These are phyloP conservation scores for Tenodera sinensis DNA, from an alignment of 2,888 invertebrate species.

Conservation along the genomic window DNA sequence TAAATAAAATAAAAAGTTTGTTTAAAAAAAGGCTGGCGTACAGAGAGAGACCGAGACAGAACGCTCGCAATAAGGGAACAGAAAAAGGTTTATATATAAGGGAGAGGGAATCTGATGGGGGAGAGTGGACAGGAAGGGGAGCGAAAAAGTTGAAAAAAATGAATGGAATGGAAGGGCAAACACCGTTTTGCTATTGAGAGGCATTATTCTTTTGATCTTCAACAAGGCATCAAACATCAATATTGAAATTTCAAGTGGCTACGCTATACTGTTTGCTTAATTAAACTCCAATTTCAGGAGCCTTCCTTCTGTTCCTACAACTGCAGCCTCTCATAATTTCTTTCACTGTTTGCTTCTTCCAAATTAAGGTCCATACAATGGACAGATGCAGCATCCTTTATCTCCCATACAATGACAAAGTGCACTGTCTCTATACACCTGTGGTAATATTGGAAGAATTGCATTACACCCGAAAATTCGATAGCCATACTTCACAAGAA, in stretches of 20 bases:
- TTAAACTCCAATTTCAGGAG: slow-evolving; percentile 34
- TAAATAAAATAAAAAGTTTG: slow-evolving; percentile 14
- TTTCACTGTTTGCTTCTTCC: background rate
- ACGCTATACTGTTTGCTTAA: slow-evolving; percentile 38
- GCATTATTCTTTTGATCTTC: slow-evolving; percentile 34
- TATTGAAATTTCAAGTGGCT: slow-evolving; percentile 45
- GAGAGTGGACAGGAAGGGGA: slow-evolving; percentile 6
- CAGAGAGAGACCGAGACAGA: slow-evolving; percentile 1
- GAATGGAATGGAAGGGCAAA: slow-evolving; percentile 20
- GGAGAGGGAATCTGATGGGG: slow-evolving; percentile 1
- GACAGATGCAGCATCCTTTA: background rate
- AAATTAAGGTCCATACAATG: background rate
- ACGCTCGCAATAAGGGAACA: slow-evolving; percentile 11
- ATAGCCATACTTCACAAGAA: no score
- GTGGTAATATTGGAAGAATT: no score
- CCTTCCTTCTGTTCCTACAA: background rate
- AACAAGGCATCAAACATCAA: slow-evolving; percentile 38
- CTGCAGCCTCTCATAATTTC: background rate
- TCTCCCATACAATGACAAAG: background rate
- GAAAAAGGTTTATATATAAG: slow-evolving; percentile 15
- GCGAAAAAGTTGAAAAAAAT: background rate
- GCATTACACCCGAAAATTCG: no score
- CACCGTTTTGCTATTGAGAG: slow-evolving; percentile 22
- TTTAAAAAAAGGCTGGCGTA: background rate
- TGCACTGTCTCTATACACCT: background rate